Conservation (phyloP, 2,113 vertebrate genomes). For the Myanophis thanlyinensis region DNA sequence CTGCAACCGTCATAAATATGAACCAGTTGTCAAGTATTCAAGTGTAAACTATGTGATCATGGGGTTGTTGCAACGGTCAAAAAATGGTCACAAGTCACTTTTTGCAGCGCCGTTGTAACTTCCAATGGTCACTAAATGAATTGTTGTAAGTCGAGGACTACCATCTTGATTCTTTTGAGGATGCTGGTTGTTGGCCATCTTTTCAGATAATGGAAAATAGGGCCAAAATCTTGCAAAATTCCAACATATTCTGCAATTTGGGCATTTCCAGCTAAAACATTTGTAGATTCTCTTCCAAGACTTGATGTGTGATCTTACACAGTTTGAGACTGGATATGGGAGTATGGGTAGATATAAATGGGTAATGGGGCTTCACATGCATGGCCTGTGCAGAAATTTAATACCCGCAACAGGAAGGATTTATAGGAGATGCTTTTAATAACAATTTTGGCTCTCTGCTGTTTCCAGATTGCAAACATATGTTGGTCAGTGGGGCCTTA, state of each 20-base stretch:
- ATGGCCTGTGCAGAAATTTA: background rate
- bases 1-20: no score
- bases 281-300: background rate
- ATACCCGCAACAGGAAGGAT: background rate
- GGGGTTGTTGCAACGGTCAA: no score
- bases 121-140: no score
- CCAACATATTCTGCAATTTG: background rate
- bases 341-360: background rate
- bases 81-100: no score
- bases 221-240: background rate
- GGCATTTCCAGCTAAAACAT: background rate
- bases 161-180: background rate
- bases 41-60: no score
- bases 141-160: no score
- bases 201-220: background rate
- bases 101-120: no score
- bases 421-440: background rate
- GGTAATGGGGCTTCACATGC: background rate
- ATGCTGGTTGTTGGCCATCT: background rate
- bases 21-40: no score
- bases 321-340: background rate
- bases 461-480: background rate
- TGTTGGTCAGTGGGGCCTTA: background rate
- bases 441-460: background rate
- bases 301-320: background rate